Base-by-base conservation (phyloP, 2,113 vertebrate species). In the Tinamus guttatus region DNA sequence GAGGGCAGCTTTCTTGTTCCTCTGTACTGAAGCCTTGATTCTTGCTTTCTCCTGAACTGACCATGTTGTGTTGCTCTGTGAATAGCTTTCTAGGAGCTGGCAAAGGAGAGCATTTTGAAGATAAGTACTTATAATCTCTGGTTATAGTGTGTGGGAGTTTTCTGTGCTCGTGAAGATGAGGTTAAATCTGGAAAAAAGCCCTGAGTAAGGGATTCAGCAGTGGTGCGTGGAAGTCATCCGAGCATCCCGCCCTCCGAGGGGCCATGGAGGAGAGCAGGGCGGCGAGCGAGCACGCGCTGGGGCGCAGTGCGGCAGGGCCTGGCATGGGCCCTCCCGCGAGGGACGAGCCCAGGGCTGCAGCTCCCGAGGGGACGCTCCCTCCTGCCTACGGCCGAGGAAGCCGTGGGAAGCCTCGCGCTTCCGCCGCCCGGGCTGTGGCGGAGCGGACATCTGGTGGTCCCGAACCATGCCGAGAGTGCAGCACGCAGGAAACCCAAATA, bases 371-470 rank as follows among this genome's bases (percentile, higher is more conserved):
- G 30, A 22, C 17, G 2, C 7, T 60, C 32, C 25, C 13, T 70
- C 18, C 38, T 28, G 2, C 25, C 18, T 21, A 27, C 7, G 5
- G 5, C 47, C 41, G n/a, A 36, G 41, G 56, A 22, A 22, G 47
- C 47, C 10, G 6, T 64, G 76, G 59, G 85, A 80, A 73, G 76
- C 59, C n/a, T 25, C 6, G 47, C 2, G 4, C 27, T 79, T 79
- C 85, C 18, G 4, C 51, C 38, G 60, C 27, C 40, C 13, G 4
- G 36, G 21, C 76, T 36, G 65, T 6, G 7, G 21, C 25, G 0
- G 0, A 41, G 73, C 1, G 21, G 34, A 27, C 0, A 0, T 45
- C 13, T 77, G 79, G 27, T 34, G 18, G 64, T 9, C 8, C 9
- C 0, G 30, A 47, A 20, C 12, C 32, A n/a, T 83, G 17, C 5